phyloP scores from a whole-genome alignment of 2,888 invertebrate species.

The Diloba caeruleocephala region DNA sequence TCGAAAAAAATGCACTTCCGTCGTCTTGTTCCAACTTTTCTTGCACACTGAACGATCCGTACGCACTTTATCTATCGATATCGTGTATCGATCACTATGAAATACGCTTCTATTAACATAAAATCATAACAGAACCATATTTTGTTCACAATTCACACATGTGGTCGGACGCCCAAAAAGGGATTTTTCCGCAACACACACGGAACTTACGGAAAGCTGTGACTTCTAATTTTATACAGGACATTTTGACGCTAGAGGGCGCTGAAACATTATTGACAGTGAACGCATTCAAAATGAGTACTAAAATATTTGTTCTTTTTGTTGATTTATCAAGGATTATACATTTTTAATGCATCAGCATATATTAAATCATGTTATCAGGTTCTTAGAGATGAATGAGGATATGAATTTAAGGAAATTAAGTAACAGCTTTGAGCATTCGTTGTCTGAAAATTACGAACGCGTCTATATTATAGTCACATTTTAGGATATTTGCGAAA shows the following conservation, averaged over 20 bases:
- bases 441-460: slow-evolving; percentile 46
- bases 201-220: slow-evolving; percentile 88
- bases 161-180: slow-evolving; percentile 92
- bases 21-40: slow-evolving; percentile 78
- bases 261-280: slow-evolving; percentile 65
- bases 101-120: slow-evolving; percentile 71
- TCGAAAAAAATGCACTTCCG: slow-evolving; percentile 87
- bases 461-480: slow-evolving; percentile 63
- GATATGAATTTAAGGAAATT: neutral
- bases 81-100: slow-evolving; percentile 71
- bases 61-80: slow-evolving; percentile 75
- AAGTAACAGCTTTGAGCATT: neutral
- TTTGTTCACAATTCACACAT: slow-evolving; percentile 90
- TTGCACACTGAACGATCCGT: slow-evolving; percentile 75
- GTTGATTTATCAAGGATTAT: neutral
- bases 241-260: slow-evolving; percentile 83
- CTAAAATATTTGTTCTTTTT: slow-evolving; percentile 7
- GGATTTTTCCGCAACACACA: slow-evolving; percentile 90
- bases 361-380: accelerated
- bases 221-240: slow-evolving; percentile 87
- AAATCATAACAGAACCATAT: slow-evolving; percentile 85
- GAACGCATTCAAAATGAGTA: slow-evolving; percentile 66
- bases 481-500: slow-evolving; percentile 58
- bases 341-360: accelerated
- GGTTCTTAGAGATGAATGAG: neutral